phyloP scores from a whole-genome alignment of 1,140 invertebrate species.

The Mya arenaria region DNA sequence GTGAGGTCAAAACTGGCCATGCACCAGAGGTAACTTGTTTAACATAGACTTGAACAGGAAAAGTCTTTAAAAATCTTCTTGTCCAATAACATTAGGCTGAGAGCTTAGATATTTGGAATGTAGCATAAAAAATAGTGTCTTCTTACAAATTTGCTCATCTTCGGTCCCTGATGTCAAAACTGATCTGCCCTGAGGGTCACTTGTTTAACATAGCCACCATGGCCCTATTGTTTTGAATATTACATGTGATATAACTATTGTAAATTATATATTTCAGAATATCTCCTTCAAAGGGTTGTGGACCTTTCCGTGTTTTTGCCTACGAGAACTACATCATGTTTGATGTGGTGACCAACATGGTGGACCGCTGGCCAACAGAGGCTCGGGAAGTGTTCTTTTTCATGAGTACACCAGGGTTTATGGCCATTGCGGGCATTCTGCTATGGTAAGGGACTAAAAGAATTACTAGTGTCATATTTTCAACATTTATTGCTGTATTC shows the following conservation, averaged over 20 bases:
- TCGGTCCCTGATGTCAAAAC: no score
- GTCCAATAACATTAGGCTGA: no score
- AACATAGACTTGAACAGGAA: no score
- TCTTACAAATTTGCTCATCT: no score
- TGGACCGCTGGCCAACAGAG: constrained; percentile 79
- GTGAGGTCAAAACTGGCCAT: no score
- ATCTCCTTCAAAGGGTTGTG: constrained; percentile 90
- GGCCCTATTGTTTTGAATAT: no score
- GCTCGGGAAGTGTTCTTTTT: constrained; percentile 61
- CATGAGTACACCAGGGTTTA: constrained; percentile 61
- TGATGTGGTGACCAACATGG: constrained; percentile 85
- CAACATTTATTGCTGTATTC: no score
- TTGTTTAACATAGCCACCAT: no score
- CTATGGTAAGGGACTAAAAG: constrained; percentile 70
- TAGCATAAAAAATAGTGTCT: neutral
- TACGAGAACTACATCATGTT: constrained; percentile 86
- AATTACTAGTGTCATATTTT: no score
- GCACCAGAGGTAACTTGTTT: no score
- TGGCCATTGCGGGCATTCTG: constrained; percentile 53
- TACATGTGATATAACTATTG: neutral
- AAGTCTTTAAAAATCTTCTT: no score
- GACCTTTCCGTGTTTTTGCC: constrained; percentile 87
- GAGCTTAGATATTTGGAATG: neutral
- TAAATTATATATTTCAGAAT: constrained; percentile 79
- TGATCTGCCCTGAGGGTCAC: no score